Percentiles rank a stretch among this genome's conserved stretches.
These are phyloP conservation scores for Murina feae DNA, from an alignment of 2,113 vertebrate species.

Conservation along the genomic window DNA sequence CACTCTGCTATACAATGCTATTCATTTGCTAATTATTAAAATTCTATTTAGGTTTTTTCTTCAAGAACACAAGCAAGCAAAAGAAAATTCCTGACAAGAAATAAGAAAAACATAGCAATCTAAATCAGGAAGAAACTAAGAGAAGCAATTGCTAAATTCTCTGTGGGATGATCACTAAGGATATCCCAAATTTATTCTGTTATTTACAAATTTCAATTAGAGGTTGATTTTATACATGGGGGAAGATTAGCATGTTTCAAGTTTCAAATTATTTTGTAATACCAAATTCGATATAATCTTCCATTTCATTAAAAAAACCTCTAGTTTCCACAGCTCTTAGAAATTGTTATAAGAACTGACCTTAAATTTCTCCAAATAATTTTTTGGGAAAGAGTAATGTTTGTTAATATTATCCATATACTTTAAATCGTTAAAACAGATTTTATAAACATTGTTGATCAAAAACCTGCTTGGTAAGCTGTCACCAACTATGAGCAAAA, in stretches of 20 bases:
- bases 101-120: conserved; percentile 2
- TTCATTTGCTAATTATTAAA: background rate
- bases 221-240: background rate
- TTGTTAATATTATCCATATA: conserved; percentile 12
- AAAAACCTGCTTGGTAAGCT: conserved; percentile 30
- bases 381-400: conserved; percentile 1
- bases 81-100: conserved; percentile 3
- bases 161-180: background rate
- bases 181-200: background rate
- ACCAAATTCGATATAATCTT: conserved; percentile 31
- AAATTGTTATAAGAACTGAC: conserved; percentile 1
- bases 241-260: conserved; percentile 13
- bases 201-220: conserved; percentile 20
- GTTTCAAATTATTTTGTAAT: conserved; percentile 31
- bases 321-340: background rate
- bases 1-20: background rate
- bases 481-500: background rate
- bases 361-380: conserved; percentile 30
- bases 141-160: background rate
- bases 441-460: conserved; percentile 16
- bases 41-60: background rate
- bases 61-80: background rate
- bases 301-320: conserved; percentile 1
- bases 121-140: background rate
- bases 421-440: conserved; percentile 19